Base-by-base conservation (phyloP, 2,888 invertebrate genomes). In the Incurvaria masculella region DNA sequence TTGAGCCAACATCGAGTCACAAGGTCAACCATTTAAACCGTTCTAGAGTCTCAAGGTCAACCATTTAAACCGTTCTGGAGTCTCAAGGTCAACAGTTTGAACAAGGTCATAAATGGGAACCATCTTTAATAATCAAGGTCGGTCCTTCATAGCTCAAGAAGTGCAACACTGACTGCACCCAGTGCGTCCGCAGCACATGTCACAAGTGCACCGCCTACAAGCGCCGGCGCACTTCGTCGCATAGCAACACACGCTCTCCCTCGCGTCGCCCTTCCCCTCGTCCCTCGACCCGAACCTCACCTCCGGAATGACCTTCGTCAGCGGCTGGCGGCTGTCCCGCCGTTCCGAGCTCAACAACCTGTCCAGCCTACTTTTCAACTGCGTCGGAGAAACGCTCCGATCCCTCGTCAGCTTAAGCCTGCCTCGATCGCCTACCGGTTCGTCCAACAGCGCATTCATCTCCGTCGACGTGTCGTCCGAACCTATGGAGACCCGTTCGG, bases 361-460 rank as follows among this genome's bases (percentile, higher is more conserved):
- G 55, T 79, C 84, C 52, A 88, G 61, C 53, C 85, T 72, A 56
- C 70, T 81, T 61, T 85, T 87, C 11, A 88, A 66, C 55, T 84
- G 84, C 2, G 80, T 72, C 0, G 88, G 86, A 0, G 86, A 84
- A 0, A 88, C 84, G 43, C 81, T 74, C 1, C 72, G 65, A 52
- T 74, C 73, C 20, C 65, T 60, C 49, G 54, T 61, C 0, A 65
- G 40, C 49, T 67, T 68, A 46, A 58, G 63, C 21, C 62, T 49
- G 58, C 59, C 63, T 27, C 62, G 56, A 49, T 67, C 66, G 45
- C 63, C 58, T 49, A 58, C 56, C 14, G 19, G 45, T 45, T 44
- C 51, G 44, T 23, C 57, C 33, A 56, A 65, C 1, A 65, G 43
- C 44, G 72, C 54, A 45, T 74, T 69, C 4, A 70, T 60, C 52